phyloP scores from a whole-genome alignment of 2,113 vertebrate species.

The Calyptommatus sinebrachiatus region DNA sequence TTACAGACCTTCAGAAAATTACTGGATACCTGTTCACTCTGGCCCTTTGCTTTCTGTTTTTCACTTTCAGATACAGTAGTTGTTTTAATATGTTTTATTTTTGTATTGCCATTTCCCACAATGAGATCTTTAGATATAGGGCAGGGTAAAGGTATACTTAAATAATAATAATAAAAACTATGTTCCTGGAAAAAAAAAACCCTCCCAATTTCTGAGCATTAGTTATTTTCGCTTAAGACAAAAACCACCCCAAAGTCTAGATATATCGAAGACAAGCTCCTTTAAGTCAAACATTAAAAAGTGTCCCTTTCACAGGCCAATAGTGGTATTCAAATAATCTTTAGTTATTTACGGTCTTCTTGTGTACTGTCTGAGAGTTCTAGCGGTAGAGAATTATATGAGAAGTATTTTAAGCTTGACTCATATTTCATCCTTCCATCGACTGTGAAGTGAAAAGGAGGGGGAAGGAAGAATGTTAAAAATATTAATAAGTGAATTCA shows the following conservation, averaged over 20 bases:
- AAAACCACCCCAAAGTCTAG: neutral
- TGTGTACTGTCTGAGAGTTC: conserved; percentile 13
- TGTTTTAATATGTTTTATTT: no score
- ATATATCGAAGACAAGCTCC: neutral
- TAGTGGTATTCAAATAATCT: conserved; percentile 39
- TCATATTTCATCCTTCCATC: conserved; percentile 40
- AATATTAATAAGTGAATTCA: conserved; percentile 62
- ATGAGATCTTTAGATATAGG: no score
- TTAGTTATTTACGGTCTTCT: conserved; percentile 31
- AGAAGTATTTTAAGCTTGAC: conserved; percentile 51
- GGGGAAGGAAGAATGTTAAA: conserved; percentile 50
- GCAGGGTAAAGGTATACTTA: no score
- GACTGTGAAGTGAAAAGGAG: conserved; percentile 31
- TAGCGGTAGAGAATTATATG: conserved; percentile 9
- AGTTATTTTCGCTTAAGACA: no score
- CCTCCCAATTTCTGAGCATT: neutral
- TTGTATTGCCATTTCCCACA: no score
- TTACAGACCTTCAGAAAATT: no score
- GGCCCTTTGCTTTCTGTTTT: no score
- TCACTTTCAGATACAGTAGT: no score
- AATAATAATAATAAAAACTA: no score
- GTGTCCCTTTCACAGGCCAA: conserved; percentile 15
- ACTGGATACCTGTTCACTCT: no score
- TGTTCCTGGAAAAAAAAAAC: neutral
- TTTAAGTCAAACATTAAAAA: neutral